These are phyloP conservation scores for Scophthalmus maximus DNA, from an alignment of 2,113 vertebrate species.

Conservation along the genomic window DNA sequence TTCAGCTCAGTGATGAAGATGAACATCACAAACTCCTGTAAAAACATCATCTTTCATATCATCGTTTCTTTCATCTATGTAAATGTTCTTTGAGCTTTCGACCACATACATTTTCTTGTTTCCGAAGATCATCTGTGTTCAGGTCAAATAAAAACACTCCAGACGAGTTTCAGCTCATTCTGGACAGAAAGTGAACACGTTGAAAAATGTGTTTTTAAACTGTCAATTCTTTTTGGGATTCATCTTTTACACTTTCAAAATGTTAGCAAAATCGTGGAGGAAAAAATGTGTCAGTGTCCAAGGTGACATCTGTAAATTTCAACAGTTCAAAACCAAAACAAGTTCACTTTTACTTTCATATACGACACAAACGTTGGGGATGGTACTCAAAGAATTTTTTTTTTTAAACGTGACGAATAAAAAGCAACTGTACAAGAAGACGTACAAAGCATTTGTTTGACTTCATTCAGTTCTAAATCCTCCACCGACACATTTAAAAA, in stretches of 20 bases:
- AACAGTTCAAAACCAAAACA: background rate
- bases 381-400: background rate
- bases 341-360: background rate
- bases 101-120: background rate
- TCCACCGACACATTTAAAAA: background rate
- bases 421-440: slow-evolving; percentile 6
- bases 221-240: too few species aligned
- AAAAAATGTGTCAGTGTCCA: too few species aligned
- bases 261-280: too few species aligned
- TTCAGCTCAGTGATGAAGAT: too few species aligned
- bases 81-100: background rate
- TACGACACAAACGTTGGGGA: too few species aligned
- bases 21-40: too few species aligned
- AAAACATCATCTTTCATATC: too few species aligned
- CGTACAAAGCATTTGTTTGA: background rate
- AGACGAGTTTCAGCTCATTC: too few species aligned
- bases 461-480: background rate
- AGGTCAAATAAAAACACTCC: background rate
- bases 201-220: too few species aligned
- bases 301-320: too few species aligned
- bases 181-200: too few species aligned
- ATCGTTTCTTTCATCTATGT: background rate
- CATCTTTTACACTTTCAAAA: too few species aligned
- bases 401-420: background rate
- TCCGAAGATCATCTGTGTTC: background rate